Evolutionary conservation across 2,113 vertebrate species (phyloP), one percentile per base, ranked within the genome.

Genomic region (Cottus gobio): DNA sequence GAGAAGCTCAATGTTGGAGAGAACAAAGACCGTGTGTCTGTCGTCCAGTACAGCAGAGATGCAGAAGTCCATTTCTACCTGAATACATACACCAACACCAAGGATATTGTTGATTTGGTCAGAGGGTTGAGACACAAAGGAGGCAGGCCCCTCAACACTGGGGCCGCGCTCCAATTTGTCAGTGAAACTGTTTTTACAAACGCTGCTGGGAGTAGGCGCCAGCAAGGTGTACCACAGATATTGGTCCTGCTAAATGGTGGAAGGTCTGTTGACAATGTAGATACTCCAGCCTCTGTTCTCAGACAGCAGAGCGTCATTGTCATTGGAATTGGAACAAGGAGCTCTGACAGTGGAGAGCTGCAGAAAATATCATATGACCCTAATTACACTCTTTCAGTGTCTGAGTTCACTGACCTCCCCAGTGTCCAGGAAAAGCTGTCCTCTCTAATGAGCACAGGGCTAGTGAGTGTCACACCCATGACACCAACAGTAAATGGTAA

Each of bases 191-290:
- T 97, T 39, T 96, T 97, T 2, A 95, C 95, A 54, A 86, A 58
- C 67, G 89, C 93, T 0, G 91, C 96, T 0, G 96, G 97, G 13
- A 96, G 96, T 85, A 95, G 97, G 39, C 94, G 93, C 0, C 91
- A 94, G 3, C 93, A 96, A 15, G 93, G 95, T 0, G 93, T 96
- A 75, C 93, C 91, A 7, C 96, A 97, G 85, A 87, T 96, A 54
- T 87, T 97, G 39, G 44, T 94, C 73, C 56, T 92, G 71, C 58
- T 92, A 16, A 85, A 67, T 77, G 82, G 87, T 34, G 91, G 90
- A 65, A 85, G 50, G 71, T 94, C 93, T n/a, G 69, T 24, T 70
- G 91, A 93, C 64, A 82, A 22, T 57, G 85, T 91, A 15, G 80
- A 84, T 4, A 7, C 48, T 13, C 86, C 92, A 39, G 83, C 87